phyloP scores from a whole-genome alignment of 2,888 invertebrate genomes.

The Cephonodes hylas region DNA sequence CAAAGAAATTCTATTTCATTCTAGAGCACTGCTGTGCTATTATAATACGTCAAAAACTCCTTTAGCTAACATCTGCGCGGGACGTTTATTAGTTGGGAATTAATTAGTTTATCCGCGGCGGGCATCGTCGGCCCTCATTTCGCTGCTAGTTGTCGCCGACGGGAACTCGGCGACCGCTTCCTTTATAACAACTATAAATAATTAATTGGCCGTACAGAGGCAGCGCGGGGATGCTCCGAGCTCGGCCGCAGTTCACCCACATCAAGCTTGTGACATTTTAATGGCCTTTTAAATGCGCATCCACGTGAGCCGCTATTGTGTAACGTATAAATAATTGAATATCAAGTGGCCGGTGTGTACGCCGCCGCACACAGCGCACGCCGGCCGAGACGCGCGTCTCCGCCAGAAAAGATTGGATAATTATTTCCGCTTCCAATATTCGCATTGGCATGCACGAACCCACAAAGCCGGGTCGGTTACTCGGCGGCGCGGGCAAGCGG shows the following conservation, averaged over 20 bases:
- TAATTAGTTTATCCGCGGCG: conserved; percentile 34
- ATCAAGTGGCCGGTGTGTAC: conserved; percentile 36
- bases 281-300: conserved; percentile 67
- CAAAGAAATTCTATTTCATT: no score
- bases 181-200: conserved; percentile 68
- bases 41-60: conserved; percentile 26
- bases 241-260: conserved; percentile 53
- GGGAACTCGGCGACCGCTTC: conserved; percentile 26
- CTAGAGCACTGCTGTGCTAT: no score
- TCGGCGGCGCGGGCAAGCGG: conserved; percentile 44
- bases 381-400: conserved; percentile 30
- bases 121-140: conserved; percentile 2
- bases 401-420: conserved; percentile 51
- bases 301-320: conserved; percentile 51
- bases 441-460: conserved; percentile 41
- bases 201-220: conserved; percentile 56
- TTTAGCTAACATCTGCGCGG: conserved; percentile 15
- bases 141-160: not conserved
- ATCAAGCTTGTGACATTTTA: conserved; percentile 72
- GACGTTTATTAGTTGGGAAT: conserved; percentile 39
- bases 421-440: conserved; percentile 58
- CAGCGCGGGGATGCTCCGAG: conserved; percentile 21
- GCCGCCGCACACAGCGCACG: conserved; percentile 3
- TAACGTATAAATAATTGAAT: conserved; percentile 54
- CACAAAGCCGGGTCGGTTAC: conserved; percentile 53